These are phyloP conservation scores for Lasioglossum morio DNA, from an alignment of 2,888 invertebrate species.

Conservation along the genomic window DNA sequence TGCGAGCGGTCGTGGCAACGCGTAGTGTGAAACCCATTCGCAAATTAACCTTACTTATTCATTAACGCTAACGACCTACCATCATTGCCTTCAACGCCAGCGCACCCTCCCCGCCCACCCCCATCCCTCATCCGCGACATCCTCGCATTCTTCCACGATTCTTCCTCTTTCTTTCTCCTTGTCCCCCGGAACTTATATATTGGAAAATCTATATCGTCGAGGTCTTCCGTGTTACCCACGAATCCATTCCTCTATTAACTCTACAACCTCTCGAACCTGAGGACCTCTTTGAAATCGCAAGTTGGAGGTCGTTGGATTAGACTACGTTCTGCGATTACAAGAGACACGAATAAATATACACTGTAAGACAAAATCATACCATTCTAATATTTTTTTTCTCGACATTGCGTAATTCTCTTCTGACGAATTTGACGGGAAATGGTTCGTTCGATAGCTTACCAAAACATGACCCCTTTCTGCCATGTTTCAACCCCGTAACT, in stretches of 20 bases:
- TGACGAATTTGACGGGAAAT: too few relatives aligned
- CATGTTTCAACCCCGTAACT: too few relatives aligned
- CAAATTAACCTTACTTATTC: constrained; percentile 83
- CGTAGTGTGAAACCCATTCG: constrained; percentile 80
- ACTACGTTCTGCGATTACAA: too few relatives aligned
- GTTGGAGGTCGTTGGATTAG: not conserved
- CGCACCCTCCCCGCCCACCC: not conserved
- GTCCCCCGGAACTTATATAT: constrained; percentile 15
- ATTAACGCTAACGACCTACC: constrained; percentile 81
- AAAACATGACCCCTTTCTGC: too few relatives aligned
- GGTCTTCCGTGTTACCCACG: constrained; percentile 31
- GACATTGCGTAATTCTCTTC: too few relatives aligned
- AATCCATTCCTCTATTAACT: not conserved
- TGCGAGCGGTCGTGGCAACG: constrained; percentile 67
- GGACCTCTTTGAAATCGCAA: not conserved
- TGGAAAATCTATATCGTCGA: constrained; percentile 54
- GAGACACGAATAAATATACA: too few relatives aligned
- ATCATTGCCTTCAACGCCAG: constrained; percentile 57
- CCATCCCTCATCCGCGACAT: not conserved
- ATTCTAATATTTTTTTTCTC: too few relatives aligned
- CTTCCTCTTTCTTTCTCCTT: not conserved
- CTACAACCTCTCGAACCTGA: not conserved
- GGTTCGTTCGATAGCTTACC: too few relatives aligned
- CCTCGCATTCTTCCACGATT: constrained; percentile 26
- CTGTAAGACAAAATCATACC: too few relatives aligned